A percentile compares a stretch with the other conserved stretches of the same genome.
Conservation (phyloP, 2,888 invertebrate species). For the Agriotes lineatus region DNA sequence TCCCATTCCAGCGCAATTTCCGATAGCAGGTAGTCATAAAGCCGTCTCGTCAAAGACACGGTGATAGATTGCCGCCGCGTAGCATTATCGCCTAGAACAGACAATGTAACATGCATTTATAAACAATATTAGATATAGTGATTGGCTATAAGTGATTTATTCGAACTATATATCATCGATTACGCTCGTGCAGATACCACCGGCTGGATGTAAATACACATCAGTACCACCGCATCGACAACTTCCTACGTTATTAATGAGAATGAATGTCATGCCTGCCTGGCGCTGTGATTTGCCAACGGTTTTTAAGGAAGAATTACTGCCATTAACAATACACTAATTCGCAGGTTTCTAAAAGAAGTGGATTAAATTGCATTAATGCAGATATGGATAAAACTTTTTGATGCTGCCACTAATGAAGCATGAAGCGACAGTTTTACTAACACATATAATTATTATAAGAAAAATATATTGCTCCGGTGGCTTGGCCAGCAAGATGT, state of each 20-base stretch:
- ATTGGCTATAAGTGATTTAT: conserved; percentile 38
- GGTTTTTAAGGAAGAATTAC: too few species aligned
- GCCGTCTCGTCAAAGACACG: not conserved
- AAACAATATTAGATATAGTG: conserved; percentile 33
- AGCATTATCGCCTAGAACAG: conserved; percentile 24
- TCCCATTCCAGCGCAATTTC: not conserved
- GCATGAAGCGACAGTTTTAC: too few species aligned
- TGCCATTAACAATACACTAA: too few species aligned
- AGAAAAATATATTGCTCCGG: too few species aligned
- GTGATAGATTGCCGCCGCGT: not conserved
- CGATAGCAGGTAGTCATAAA: not conserved
- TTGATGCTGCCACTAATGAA: too few species aligned
- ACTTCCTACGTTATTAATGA: conserved; percentile 28
- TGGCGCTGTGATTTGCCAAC: too few species aligned
- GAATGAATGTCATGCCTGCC: conserved; percentile 31
- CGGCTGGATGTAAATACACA: conserved; percentile 36
- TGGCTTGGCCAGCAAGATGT: too few species aligned
- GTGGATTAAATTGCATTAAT: too few species aligned
- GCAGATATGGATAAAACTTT: too few species aligned
- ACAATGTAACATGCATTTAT: conserved; percentile 27
- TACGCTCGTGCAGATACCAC: conserved; percentile 13
- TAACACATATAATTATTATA: too few species aligned
- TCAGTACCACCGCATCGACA: conserved; percentile 34
- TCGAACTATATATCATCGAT: conserved; percentile 36
- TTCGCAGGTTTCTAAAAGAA: too few species aligned